Evolutionary conservation across 2,113 vertebrate species (phyloP), one percentile per base, ranked within the genome.

Genomic region (Poecilia latipinna): DNA sequence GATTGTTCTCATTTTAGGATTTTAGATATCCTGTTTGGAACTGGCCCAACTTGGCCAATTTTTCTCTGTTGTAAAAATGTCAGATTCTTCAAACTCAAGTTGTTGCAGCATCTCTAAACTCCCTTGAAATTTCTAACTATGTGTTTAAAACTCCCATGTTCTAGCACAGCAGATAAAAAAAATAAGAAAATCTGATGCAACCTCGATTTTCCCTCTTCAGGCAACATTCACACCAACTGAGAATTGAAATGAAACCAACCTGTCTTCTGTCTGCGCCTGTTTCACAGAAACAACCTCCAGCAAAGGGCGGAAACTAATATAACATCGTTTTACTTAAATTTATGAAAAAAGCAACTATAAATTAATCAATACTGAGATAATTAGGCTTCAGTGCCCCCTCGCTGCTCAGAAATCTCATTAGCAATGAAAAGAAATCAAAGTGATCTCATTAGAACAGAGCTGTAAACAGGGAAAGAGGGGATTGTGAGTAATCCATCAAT

Each of bases 301-400:
- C 85, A 60, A 69, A 31, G 73, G 42, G 37, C 75, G 80, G 72
- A 77, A 82, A 77, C 8, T 3, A 44, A 70, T 48, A 76, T 82
- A 85, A 85, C 61, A 78, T 61, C 0, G 4, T 75, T 82, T 82
- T 77, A 77, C 75, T 75, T 65, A 78, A 66, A 86, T 82, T 88
- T 80, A 79, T 83, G 66, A 86, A 89, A 86, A 87, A 72, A 82
- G 70, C 61, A 64, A 78, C 78, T 75, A 90, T 85, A 42, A 91
- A 90, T 90, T 86, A 88, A 87, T 90, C 83, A 88, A 85, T 82
- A 77, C 70, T 68, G 71, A 61, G 85, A 85, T 89, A 89, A 91
- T 90, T 82, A 89, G 83, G 67, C 77, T 86, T 86, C 83, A 88
- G 80, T 60, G 72, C 74, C 83, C 82, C 79, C 82, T 74, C 32